Evolutionary conservation across 2,888 invertebrate genomes (phyloP).

Genomic region (Nebria brevicollis): DNA sequence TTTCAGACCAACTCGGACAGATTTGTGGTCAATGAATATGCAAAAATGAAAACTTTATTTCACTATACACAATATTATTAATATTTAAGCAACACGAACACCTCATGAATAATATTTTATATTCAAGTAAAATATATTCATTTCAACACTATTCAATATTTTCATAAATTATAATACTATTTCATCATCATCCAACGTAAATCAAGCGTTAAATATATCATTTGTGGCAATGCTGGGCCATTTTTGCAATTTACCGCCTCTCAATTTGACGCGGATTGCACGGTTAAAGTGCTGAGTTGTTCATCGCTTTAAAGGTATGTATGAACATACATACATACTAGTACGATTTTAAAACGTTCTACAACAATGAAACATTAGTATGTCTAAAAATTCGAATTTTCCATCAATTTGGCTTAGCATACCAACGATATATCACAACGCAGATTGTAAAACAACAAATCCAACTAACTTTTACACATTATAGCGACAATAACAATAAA

Average conservation of each 20-base stretch:
- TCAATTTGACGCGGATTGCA: conserved; percentile 32
- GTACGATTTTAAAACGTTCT: too few species aligned
- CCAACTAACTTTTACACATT: too few species aligned
- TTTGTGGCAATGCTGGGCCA: conserved; percentile 28
- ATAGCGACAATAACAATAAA: background rate
- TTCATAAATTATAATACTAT: background rate
- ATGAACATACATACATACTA: too few species aligned
- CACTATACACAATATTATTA: background rate
- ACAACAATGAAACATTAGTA: too few species aligned
- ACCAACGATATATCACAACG: too few species aligned
- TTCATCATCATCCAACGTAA: conserved; percentile 8
- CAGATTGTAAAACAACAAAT: too few species aligned
- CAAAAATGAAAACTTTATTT: background rate
- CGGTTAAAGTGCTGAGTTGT: background rate
- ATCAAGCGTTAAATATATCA: conserved; percentile 32
- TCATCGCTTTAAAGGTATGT: too few species aligned
- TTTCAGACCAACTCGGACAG: background rate
- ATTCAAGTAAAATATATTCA: background rate
- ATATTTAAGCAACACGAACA: background rate
- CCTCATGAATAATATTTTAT: background rate
- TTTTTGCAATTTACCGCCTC: conserved; percentile 37
- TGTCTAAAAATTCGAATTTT: too few species aligned
- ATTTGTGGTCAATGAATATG: background rate
- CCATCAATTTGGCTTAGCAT: too few species aligned
- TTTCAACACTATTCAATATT: background rate